Percentiles rank a stretch among this genome's conserved stretches.
These are phyloP conservation scores for Maccullochella peelii DNA, from an alignment of 2,113 vertebrate species.

Conservation along the genomic window DNA sequence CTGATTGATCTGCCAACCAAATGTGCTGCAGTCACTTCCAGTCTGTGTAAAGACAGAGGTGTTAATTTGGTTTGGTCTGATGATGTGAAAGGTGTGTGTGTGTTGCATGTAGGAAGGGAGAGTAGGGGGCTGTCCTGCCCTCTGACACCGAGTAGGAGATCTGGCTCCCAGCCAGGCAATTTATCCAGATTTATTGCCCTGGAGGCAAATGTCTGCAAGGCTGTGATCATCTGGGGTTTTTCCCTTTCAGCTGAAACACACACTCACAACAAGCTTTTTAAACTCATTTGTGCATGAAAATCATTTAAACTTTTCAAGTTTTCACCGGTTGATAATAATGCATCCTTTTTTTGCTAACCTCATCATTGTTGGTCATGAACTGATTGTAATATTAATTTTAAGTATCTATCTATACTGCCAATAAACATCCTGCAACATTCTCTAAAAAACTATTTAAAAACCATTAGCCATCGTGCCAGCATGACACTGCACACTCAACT, in stretches of 20 bases:
- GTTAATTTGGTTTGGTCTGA: slow-evolving; percentile 75
- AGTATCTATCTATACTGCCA: background rate
- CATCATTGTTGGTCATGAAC: background rate
- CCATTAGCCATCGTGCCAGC: background rate
- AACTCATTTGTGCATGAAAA: background rate
- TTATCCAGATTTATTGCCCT: slow-evolving; percentile 68
- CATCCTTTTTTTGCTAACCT: background rate
- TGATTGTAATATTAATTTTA: background rate
- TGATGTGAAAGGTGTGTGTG: slow-evolving; percentile 49
- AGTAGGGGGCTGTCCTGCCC: slow-evolving; percentile 33
- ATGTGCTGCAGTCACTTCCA: slow-evolving; percentile 60
- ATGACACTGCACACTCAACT: background rate
- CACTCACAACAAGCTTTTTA: background rate
- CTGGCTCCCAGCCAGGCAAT: slow-evolving; percentile 60
- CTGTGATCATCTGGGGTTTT: slow-evolving; percentile 53
- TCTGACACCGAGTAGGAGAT: slow-evolving; percentile 63
- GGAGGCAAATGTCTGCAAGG: slow-evolving; percentile 58
- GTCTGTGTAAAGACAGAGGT: slow-evolving; percentile 59
- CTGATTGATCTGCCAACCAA: slow-evolving; percentile 63
- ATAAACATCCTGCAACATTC: slow-evolving; percentile 1
- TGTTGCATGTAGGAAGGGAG: background rate
- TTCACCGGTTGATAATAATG: background rate
- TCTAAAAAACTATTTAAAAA: background rate
- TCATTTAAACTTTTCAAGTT: no score
- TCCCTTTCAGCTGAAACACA: slow-evolving; percentile 2